Evolutionary conservation across 2,888 invertebrate genomes (phyloP).

Genomic region (Reticulitermes lucifugus): DNA sequence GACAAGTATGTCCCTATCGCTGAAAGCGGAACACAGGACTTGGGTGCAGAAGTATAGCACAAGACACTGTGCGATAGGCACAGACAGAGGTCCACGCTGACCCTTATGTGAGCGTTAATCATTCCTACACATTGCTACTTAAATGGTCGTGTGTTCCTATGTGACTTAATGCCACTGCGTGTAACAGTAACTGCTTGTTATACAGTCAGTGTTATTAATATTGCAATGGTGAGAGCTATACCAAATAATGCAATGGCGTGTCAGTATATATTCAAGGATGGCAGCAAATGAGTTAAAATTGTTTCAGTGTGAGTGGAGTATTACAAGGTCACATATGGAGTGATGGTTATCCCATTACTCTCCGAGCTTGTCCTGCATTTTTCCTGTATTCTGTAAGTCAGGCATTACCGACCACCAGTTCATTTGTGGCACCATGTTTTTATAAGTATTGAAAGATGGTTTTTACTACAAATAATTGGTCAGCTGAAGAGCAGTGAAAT

Average conservation of each 20-base stretch:
- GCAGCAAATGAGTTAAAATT: constrained; percentile 12
- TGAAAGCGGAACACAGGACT: constrained; percentile 86
- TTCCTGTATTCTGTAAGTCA: not conserved
- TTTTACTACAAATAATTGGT: not conserved
- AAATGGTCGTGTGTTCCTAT: constrained; percentile 40
- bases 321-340: constrained; percentile 3
- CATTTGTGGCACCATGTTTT: constrained; percentile 10
- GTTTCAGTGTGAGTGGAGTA: constrained; percentile 1
- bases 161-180: too few species aligned
- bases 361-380: not conserved
- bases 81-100: constrained; percentile 31
- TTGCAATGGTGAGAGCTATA: not conserved
- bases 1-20: constrained; percentile 94
- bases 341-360: not conserved
- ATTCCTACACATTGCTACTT: constrained; percentile 29
- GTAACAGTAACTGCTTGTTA: not conserved
- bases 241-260: not conserved
- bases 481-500: not conserved
- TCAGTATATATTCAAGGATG: not conserved
- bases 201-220: not conserved
- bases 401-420: not conserved
- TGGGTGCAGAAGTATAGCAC: constrained; percentile 71
- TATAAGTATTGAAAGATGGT: not conserved
- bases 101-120: constrained; percentile 8
- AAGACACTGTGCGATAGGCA: constrained; percentile 24